phyloP scores from a whole-genome alignment of 2,797 vertebrate genomes.

The Avahi laniger region DNA sequence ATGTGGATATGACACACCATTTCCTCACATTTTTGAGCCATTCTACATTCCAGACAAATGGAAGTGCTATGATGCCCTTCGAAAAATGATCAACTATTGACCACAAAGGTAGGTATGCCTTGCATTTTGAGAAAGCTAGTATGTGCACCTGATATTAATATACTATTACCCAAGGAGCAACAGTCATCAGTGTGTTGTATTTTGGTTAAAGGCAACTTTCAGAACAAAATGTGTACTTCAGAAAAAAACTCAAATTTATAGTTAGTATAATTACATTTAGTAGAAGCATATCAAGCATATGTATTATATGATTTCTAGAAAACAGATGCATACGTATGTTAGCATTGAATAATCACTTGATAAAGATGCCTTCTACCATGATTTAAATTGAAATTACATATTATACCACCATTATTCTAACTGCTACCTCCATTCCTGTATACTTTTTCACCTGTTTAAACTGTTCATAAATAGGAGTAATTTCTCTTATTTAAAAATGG shows the following conservation, averaged over 20 bases:
- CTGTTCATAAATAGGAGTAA: not conserved
- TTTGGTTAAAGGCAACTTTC: not conserved
- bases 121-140: not conserved
- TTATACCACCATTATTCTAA: not conserved
- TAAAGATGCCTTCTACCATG: not conserved
- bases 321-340: not conserved
- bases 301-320: not conserved
- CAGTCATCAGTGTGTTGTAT: not conserved
- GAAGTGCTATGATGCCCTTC: constrained; percentile 98
- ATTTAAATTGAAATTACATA: not conserved
- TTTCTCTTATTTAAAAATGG: constrained; percentile 28
- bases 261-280: not conserved
- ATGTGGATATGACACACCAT: constrained; percentile 98
- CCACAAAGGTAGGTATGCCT: constrained; percentile 59
- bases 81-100: constrained; percentile 98
- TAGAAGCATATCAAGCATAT: not conserved
- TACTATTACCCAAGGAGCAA: not conserved
- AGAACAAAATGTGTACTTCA: not conserved
- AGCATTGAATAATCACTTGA: not conserved
- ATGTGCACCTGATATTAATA: rapidly evolving
- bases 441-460: constrained; percentile 7
- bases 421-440: not conserved
- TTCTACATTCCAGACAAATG: constrained; percentile 99
- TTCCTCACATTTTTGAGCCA: constrained; percentile 97
- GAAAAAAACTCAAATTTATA: not conserved